These are phyloP conservation scores for Zygaena filipendulae DNA, from an alignment of 2,888 invertebrate genomes.

Conservation along the genomic window DNA sequence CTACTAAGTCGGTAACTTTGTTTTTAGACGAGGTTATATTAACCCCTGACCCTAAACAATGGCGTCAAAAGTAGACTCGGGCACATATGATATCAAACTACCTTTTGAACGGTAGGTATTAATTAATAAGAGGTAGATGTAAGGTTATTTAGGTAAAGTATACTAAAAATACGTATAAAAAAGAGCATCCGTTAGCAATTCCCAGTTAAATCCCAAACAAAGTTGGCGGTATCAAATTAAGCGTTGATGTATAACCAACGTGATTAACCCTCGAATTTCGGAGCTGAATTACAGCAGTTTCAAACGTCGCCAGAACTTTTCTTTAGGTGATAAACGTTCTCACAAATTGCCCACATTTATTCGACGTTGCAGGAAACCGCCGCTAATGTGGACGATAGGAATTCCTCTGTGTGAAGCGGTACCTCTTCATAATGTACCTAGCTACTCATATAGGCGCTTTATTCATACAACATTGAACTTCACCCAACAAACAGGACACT, in stretches of 20 bases:
- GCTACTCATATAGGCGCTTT: constrained; percentile 25
- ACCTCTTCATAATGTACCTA: constrained; percentile 24
- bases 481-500: constrained; percentile 30
- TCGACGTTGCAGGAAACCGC: constrained; percentile 43
- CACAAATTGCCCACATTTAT: constrained; percentile 62
- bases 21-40: too few relatives aligned
- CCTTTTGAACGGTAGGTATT: too few relatives aligned
- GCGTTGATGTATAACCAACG: constrained; percentile 44
- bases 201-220: too few relatives aligned
- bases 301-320: constrained; percentile 58
- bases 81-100: too few relatives aligned
- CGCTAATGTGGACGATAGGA: constrained; percentile 42
- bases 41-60: too few relatives aligned
- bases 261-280: constrained; percentile 55
- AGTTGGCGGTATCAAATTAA: constrained; percentile 54
- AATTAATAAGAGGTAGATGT: too few relatives aligned
- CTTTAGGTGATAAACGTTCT: constrained; percentile 62
- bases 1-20: too few relatives aligned
- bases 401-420: too few relatives aligned
- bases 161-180: too few relatives aligned
- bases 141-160: too few relatives aligned
- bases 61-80: too few relatives aligned
- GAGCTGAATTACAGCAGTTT: constrained; percentile 51
- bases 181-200: too few relatives aligned
- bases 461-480: constrained; percentile 37